Percentiles rank a stretch among this genome's conserved stretches.
These are phyloP conservation scores for Percopsis omiscomaycus DNA, from an alignment of 2,797 vertebrate genomes.

Conservation along the genomic window DNA sequence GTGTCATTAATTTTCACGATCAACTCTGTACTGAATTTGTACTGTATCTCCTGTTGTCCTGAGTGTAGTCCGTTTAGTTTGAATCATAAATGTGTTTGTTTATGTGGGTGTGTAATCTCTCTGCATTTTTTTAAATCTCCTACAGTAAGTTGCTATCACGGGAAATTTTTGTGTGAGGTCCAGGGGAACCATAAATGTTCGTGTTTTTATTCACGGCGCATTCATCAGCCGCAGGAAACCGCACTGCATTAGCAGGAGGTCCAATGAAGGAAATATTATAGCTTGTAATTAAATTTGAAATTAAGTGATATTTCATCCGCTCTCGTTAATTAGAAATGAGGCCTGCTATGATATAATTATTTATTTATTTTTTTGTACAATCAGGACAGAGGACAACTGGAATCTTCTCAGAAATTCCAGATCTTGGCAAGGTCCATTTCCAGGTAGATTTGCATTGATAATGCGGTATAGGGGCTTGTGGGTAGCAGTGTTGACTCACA, in stretches of 20 bases:
- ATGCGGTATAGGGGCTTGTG: background rate
- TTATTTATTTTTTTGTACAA: constrained; percentile 73
- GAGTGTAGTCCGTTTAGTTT: constrained; percentile 30
- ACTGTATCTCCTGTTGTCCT: constrained; percentile 41
- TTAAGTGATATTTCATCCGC: constrained; percentile 83
- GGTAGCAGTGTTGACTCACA: background rate
- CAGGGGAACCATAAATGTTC: constrained; percentile 69
- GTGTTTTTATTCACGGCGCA: constrained; percentile 66
- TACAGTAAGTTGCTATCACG: constrained; percentile 45
- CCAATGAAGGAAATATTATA: constrained; percentile 77
- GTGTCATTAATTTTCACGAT: constrained; percentile 76
- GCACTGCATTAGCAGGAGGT: constrained; percentile 66
- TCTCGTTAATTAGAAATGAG: constrained; percentile 79
- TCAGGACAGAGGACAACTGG: constrained; percentile 56
- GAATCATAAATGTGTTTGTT: constrained; percentile 28
- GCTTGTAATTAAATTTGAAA: constrained; percentile 82
- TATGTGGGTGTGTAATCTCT: constrained; percentile 24
- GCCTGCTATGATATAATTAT: constrained; percentile 67
- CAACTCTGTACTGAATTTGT: constrained; percentile 70
- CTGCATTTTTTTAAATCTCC: constrained; percentile 38
- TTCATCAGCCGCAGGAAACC: constrained; percentile 69
- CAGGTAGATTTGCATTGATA: background rate
- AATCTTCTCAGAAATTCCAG: constrained; percentile 49
- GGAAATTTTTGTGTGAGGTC: constrained; percentile 57
- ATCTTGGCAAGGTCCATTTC: constrained; percentile 29